These are phyloP conservation scores for Calliphora vomitoria DNA, from an alignment of 2,888 invertebrate genomes.

Conservation along the genomic window DNA sequence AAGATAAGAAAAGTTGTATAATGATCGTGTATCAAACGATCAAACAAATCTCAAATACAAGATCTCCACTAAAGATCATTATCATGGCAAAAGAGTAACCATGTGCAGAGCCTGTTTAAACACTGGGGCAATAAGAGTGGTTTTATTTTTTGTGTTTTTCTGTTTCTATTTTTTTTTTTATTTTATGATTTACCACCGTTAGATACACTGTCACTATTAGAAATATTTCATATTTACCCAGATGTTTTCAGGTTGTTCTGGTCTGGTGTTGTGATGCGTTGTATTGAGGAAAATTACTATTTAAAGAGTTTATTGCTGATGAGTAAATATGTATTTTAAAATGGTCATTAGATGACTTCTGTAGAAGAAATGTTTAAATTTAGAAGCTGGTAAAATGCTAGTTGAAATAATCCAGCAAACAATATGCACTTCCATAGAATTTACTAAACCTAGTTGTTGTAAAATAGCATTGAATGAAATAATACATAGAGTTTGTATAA, in stretches of 20 bases:
- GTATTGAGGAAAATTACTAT: not conserved
- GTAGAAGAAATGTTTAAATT: slow-evolving; percentile 5
- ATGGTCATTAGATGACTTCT: slow-evolving; percentile 4
- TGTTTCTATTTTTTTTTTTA: slow-evolving; percentile 25
- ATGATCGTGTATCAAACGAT: slow-evolving; percentile 26
- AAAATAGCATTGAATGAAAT: too few species aligned
- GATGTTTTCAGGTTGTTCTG: slow-evolving; percentile 24
- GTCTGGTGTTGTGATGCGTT: not conserved
- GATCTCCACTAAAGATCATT: slow-evolving; percentile 38
- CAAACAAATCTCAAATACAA: slow-evolving; percentile 37
- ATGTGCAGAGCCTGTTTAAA: slow-evolving; percentile 57
- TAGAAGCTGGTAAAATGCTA: not conserved
- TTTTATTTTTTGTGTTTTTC: not conserved
- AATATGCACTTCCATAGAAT: too few species aligned
- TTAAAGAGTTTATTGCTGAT: not conserved
- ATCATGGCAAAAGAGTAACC: slow-evolving; percentile 35
- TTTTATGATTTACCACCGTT: slow-evolving; percentile 62
- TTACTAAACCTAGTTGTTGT: too few species aligned
- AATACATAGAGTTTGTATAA: too few species aligned
- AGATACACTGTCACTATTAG: slow-evolving; percentile 54
- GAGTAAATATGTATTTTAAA: not conserved
- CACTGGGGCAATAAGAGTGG: slow-evolving; percentile 37
- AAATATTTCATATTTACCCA: slow-evolving; percentile 38
- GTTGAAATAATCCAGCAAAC: not conserved
- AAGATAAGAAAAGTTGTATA: slow-evolving; percentile 52